Evolutionary conservation across 2,888 invertebrate species (phyloP).

Genomic region (Blera fallax): DNA sequence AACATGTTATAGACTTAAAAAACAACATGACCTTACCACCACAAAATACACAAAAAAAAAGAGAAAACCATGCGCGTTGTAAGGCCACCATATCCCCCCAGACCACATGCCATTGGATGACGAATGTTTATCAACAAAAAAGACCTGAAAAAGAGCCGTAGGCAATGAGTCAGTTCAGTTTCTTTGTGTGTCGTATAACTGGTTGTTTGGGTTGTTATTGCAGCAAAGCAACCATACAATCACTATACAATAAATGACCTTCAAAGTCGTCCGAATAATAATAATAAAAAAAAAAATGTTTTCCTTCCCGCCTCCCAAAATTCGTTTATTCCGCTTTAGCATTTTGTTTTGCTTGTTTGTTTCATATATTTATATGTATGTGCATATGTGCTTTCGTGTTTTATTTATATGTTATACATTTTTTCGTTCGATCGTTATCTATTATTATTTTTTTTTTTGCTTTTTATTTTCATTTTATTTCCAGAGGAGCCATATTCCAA

Average conservation of each 20-base stretch:
- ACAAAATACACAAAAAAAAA: not conserved
- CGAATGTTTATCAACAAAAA: conserved; percentile 25
- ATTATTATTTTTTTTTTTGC: conserved; percentile 67
- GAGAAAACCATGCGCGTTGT: not conserved
- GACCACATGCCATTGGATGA: conserved; percentile 24
- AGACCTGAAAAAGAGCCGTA: conserved; percentile 11
- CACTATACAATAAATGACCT: conserved; percentile 42
- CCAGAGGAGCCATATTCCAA: conserved; percentile 80
- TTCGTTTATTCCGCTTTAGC: conserved; percentile 14
- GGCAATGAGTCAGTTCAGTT: conserved; percentile 42
- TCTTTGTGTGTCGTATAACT: conserved; percentile 46
- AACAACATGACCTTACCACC: conserved; percentile 3
- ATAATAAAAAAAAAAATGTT: not conserved
- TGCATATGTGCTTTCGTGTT: conserved; percentile 5
- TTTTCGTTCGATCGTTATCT: conserved; percentile 45
- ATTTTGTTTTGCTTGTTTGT: conserved; percentile 1
- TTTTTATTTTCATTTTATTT: conserved; percentile 73
- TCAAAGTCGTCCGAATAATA: conserved; percentile 22
- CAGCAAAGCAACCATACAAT: conserved; percentile 22
- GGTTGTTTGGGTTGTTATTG: conserved; percentile 45
- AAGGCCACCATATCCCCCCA: conserved; percentile 16
- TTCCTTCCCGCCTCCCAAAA: not conserved
- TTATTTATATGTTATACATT: conserved; percentile 17
- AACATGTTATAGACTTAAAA: not conserved
- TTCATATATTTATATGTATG: not conserved